Percentiles rank a stretch among this genome's conserved stretches.
Evolutionary conservation across 2,888 invertebrate genomes (phyloP).

Genomic region (Acanthoscelides obtectus): DNA sequence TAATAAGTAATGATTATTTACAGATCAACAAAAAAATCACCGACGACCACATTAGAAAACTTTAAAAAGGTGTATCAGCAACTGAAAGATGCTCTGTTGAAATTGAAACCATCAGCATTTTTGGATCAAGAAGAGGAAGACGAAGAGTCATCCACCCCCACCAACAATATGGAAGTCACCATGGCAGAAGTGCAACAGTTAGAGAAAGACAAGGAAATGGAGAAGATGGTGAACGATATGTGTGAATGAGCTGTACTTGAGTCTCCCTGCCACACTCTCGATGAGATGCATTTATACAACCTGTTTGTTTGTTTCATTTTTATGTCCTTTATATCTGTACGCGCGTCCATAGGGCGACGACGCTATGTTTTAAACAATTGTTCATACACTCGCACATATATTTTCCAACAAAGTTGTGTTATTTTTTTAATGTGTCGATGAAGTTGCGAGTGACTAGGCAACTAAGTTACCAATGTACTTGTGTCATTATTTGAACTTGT

Average conservation of each 20-base stretch:
- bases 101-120: slow-evolving; percentile 74
- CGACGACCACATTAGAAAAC: slow-evolving; percentile 41
- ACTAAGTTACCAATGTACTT: slow-evolving; percentile 30
- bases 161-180: slow-evolving; percentile 29
- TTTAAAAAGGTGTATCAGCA: slow-evolving; percentile 51
- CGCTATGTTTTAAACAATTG: background rate
- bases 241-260: slow-evolving; percentile 22
- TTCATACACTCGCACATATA: background rate
- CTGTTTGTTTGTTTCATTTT: slow-evolving; percentile 15
- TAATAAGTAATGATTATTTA: too few relatives aligned
- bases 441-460: slow-evolving; percentile 23
- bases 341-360: background rate
- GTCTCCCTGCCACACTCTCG: background rate
- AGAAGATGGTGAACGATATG: slow-evolving; percentile 70
- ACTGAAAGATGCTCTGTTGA: slow-evolving; percentile 79
- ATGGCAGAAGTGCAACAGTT: slow-evolving; percentile 32
- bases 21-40: slow-evolving; percentile 48
- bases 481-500: slow-evolving; percentile 28
- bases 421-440: slow-evolving; percentile 21
- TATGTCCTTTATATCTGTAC: slow-evolving; percentile 11
- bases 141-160: slow-evolving; percentile 33
- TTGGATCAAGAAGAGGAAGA: slow-evolving; percentile 29
- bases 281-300: slow-evolving; percentile 6
- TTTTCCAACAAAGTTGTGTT: slow-evolving; percentile 8
- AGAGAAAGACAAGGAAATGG: slow-evolving; percentile 69